Evolutionary conservation across 2,797 vertebrate species (phyloP), one percentile per base, ranked within the genome.

Genomic region (Balearica regulorum): DNA sequence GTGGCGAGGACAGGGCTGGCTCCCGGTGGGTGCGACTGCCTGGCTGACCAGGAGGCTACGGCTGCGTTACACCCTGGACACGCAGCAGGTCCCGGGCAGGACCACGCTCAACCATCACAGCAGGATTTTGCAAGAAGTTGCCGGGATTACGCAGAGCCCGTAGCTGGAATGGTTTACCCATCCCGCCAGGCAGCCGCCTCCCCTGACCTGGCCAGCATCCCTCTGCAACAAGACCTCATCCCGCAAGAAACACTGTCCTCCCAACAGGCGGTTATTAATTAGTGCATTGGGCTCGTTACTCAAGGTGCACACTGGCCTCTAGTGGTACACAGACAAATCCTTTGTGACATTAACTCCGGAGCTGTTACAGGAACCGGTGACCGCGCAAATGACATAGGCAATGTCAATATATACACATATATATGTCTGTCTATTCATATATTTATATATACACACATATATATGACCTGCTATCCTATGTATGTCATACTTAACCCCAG

Each of bases 301-400:
- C 78, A 66, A 89, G 94, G 96, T 16, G 55, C 89, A 91, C 90
- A 96, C 85, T 97, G 97, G 93, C 96, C 97, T 96, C 97, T 97
- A 97, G 97, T 37, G 97, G 97, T 53, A 81, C 55, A n/a, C 49
- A 64, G 51, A 3, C n/a, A 37, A 76, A 70, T 16, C 51, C 70
- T 55, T 14, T 4, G 43, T 9, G 64, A 13, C 22, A 18, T 1
- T 12, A 31, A 1, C 51, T 43, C 35, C 5, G n/a, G 53, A 18
- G 57, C 37, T 39, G 6, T 2, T 49, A 33, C 44, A 31, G 64
- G 37, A 19, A 9, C 0, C 26, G 41, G 37, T 16, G 31, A 29
- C 61, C 16, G 71, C 76, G 11, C 8, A 24, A 25, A 55, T 4
- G 1, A 1, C 3, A 33, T 0, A 5, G 10, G 24, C 20, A 9